Evolutionary conservation across 2,888 invertebrate species (phyloP), one percentile per base, ranked within the genome.

Genomic region (Conistra vaccinii): DNA sequence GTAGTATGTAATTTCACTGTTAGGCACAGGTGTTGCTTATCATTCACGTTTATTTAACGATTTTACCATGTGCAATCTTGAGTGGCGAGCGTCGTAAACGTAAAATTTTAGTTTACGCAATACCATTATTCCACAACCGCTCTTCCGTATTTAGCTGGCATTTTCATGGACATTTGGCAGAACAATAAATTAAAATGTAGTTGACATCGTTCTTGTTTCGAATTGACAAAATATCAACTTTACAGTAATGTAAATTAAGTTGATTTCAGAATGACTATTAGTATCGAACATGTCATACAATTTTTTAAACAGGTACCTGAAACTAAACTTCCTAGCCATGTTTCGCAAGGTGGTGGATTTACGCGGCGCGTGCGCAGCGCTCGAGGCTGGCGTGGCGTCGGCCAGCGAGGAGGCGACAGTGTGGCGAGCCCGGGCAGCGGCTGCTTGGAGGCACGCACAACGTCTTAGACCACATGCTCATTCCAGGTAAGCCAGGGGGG

Each of bases 301-400:
- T 32, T n/a, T 32, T 51, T 45, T n/a, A 45, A 35, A 5, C 14
- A 35, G 45, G 45, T 14, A 71, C 5, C 26, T 20, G 10, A 72
- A 35, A 35, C 23, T 42, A 26, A 42, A 48, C 20, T 32, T 42
- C 9, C 3, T 26, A 14, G 5, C 20, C 0, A 20, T 60, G n/a
- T 57, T 55, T 29, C 12, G 0, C 17, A 3, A 96, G 96, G 96
- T 97, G 57, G 97, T 98, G 53, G 98, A 98, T 89, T 92, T 98
- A 76, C 97, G 98, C 14, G 98, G 98, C 69, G 97, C 97, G 0
- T 98, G 98, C 32, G 97, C 97, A 12, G 97, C 98, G 83, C 93
- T 98, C 58, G 98, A 98, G 90, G 96, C 98, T 68, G 98, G 98
- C 86, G 97, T 98, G 72, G 96, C 97, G 68, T 97, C 97, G 77